phyloP scores from a whole-genome alignment of 2,113 vertebrate genomes.

The Atrichornis clamosus region DNA sequence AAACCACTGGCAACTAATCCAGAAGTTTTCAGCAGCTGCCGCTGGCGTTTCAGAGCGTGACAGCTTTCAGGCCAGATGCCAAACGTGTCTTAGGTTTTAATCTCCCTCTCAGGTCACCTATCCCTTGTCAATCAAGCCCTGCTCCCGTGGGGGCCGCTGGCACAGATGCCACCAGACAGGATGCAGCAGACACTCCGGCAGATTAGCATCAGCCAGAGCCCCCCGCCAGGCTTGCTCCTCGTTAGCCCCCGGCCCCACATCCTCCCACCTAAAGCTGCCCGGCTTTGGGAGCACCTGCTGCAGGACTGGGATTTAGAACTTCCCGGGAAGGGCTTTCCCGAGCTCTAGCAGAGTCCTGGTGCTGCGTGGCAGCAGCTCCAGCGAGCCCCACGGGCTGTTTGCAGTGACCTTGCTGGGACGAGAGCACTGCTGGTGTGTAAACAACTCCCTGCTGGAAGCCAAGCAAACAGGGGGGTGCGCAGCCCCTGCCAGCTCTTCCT shows the following conservation, averaged over 20 bases:
- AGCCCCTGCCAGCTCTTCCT: not conserved
- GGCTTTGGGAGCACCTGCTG: not conserved
- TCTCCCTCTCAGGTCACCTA: slow-evolving; percentile 61
- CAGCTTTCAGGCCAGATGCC: slow-evolving; percentile 46
- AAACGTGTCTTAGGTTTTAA: slow-evolving; percentile 40
- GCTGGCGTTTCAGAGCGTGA: not conserved
- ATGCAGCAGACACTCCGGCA: not conserved
- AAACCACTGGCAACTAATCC: slow-evolving; percentile 37
- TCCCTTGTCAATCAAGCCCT: slow-evolving; percentile 26
- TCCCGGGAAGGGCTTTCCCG: not conserved
- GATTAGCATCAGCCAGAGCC: not conserved
- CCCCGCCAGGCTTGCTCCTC: not conserved
- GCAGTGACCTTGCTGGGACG: slow-evolving; percentile 20
- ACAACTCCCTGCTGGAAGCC: not conserved
- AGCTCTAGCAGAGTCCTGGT: not conserved
- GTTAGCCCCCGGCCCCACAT: rapidly evolving
- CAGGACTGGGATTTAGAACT: rapidly evolving
- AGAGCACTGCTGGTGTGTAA: not conserved
- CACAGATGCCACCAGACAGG: slow-evolving; percentile 23
- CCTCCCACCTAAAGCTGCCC: not conserved
- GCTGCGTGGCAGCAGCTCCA: not conserved
- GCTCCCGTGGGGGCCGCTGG: not conserved
- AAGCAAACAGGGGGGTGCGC: not conserved
- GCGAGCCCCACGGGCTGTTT: not conserved
- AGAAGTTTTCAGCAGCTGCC: slow-evolving; percentile 61